These are phyloP conservation scores for Pteria penguin DNA, from an alignment of 2,888 invertebrate genomes.

Conservation along the genomic window DNA sequence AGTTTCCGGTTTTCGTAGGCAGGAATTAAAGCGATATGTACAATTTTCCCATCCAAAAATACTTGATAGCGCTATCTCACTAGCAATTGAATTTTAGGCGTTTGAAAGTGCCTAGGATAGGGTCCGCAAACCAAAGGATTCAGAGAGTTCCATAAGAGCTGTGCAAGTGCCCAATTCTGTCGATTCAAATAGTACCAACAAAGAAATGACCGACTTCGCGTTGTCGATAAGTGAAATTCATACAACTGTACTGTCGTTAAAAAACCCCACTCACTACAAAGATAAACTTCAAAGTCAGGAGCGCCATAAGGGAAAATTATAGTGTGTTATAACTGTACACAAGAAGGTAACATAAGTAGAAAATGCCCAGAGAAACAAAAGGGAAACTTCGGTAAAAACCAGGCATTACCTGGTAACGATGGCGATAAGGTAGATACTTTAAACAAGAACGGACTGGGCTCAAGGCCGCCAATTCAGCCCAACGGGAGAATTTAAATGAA, in stretches of 20 bases:
- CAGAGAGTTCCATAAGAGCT: no score
- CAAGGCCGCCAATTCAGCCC: conserved; percentile 12
- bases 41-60: conserved; percentile 28
- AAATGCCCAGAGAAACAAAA: not conserved
- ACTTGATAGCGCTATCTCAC: conserved; percentile 20
- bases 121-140: conserved; percentile 7
- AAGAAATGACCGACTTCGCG: not conserved
- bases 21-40: conserved; percentile 21
- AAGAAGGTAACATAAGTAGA: not conserved
- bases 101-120: not conserved
- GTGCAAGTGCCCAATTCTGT: no score
- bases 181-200: not conserved
- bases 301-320: not conserved
- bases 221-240: not conserved
- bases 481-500: not conserved
- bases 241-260: not conserved
- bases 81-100: conserved; percentile 23
- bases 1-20: conserved; percentile 9
- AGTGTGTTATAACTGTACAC: not conserved
- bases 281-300: not conserved
- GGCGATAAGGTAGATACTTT: not conserved
- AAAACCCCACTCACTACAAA: not conserved
- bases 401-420: not conserved
- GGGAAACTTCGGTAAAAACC: not conserved
- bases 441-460: conserved; percentile 9